phyloP scores from a whole-genome alignment of 2,888 invertebrate genomes.

The Polydrusus tereticollis region DNA sequence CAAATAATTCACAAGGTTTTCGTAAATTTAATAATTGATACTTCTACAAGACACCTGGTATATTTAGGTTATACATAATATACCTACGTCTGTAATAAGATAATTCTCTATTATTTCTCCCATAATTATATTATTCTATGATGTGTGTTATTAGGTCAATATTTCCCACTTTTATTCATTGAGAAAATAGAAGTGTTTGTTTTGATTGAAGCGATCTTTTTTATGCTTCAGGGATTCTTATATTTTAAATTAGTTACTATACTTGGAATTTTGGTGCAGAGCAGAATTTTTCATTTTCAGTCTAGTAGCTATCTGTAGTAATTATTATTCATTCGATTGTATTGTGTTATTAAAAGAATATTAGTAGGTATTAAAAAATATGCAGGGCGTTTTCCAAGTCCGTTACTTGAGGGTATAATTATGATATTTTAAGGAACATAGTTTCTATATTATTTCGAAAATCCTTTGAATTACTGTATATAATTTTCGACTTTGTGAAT shows the following conservation, averaged over 20 bases:
- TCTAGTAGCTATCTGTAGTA: slow-evolving; percentile 13
- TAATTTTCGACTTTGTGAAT: no score
- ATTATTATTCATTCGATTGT: background rate
- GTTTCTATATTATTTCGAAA: no score
- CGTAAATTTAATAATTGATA: no score
- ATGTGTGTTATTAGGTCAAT: slow-evolving; percentile 11
- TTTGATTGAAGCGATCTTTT: slow-evolving; percentile 14
- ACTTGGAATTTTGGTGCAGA: background rate
- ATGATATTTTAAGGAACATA: no score
- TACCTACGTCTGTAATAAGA: background rate
- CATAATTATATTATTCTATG: slow-evolving; percentile 5
- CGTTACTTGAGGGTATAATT: no score
- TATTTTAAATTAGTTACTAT: background rate
- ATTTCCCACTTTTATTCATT: background rate
- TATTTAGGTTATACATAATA: background rate
- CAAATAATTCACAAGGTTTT: background rate
- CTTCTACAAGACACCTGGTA: slow-evolving; percentile 1
- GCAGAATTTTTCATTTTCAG: slow-evolving; percentile 9
- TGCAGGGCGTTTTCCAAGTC: no score
- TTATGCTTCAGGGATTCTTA: background rate
- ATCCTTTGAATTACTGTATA: no score
- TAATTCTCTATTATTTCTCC: background rate
- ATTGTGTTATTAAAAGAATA: background rate
- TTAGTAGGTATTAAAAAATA: background rate
- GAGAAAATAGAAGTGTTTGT: slow-evolving; percentile 6